Base-by-base conservation (phyloP, 1,140 invertebrate species). In the Drosophila orena region DNA sequence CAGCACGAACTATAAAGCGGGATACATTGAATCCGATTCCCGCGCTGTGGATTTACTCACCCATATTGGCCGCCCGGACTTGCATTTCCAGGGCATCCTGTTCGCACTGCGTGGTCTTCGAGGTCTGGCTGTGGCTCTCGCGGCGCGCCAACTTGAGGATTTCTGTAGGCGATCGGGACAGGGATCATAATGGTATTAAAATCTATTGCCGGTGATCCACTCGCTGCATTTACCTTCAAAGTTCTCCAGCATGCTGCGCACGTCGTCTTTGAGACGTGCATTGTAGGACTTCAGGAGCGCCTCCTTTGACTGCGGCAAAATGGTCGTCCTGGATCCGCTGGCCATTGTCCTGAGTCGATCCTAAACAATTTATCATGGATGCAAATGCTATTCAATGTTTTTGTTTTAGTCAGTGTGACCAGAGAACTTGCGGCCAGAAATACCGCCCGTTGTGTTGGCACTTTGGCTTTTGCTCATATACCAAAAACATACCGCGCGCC, bases 31-130 rank as follows among this genome's bases (percentile, higher is more conserved):
- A 40, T 43, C 27, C 15, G 30, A 6, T 27, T 27, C 5, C 7
- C 38, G 10, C 15, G 42, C 10, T 11, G 3, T 4, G 17, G 1
- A 22, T 24, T 14, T 20, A 10, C 38, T 60, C 2, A 96, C 96
- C 94, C 90, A 99, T 98, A 92, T 99, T 99, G 3, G 97, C 97
- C 37, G 97, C 97, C 91, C 98, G 93, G 0, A 99, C 98, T 93
- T 98, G 97, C 97, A 99, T 98, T 94, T 99, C 98, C 93, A 97
- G 99, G 47, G 97, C 97, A 77, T 98, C 97, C 90, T 98, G 97
- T 92, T 99, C 98, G 91, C 97, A 97, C 91, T 98, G 97, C 2
- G 97, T 97, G 93, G 97, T 96, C 91, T 96, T 94, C 27, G 96
- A 96, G 52, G 98, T 93, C 92, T 98, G 97, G 14, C 96, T 96